These are phyloP conservation scores for Chelon labrosus DNA, from an alignment of 2,797 vertebrate species.

Conservation along the genomic window DNA sequence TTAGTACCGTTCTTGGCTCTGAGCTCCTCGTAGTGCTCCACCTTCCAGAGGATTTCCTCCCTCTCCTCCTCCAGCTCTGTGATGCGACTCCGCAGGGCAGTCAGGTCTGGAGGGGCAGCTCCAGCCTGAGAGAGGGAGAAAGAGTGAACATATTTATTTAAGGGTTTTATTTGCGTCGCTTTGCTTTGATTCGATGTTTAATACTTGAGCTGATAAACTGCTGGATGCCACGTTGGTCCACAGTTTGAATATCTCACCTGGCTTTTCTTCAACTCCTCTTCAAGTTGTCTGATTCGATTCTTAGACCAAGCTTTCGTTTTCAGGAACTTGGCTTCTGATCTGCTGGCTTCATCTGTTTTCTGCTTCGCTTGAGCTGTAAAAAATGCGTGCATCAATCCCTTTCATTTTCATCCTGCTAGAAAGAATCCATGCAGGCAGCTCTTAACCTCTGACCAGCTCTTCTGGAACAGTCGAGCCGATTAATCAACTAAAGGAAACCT, in stretches of 20 bases:
- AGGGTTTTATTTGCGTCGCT: too few species aligned
- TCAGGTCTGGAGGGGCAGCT: slow-evolving; percentile 76
- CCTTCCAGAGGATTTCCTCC: slow-evolving; percentile 85
- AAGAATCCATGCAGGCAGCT: too few species aligned
- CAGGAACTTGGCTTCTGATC: slow-evolving; percentile 92
- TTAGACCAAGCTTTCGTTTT: slow-evolving; percentile 96
- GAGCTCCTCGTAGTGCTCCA: slow-evolving; percentile 86
- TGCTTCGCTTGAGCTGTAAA: slow-evolving; percentile 86
- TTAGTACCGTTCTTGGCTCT: slow-evolving; percentile 87
- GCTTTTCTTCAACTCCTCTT: slow-evolving; percentile 90
- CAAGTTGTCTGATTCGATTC: slow-evolving; percentile 89
- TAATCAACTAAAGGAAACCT: slow-evolving; percentile 6
- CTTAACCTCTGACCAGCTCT: background rate
- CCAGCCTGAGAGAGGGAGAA: slow-evolving; percentile 75
- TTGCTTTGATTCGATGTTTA: too few species aligned
- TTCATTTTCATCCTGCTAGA: too few species aligned
- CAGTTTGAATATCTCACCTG: slow-evolving; percentile 69
- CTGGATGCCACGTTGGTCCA: too few species aligned
- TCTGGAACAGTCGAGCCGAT: background rate
- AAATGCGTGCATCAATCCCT: background rate
- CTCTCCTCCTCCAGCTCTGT: slow-evolving; percentile 87
- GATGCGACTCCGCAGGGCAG: slow-evolving; percentile 79
- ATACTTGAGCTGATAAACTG: too few species aligned
- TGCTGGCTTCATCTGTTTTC: slow-evolving; percentile 89
- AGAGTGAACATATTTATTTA: background rate